Base-by-base conservation (phyloP, 2,888 invertebrate species). In the Colletes collaris region DNA sequence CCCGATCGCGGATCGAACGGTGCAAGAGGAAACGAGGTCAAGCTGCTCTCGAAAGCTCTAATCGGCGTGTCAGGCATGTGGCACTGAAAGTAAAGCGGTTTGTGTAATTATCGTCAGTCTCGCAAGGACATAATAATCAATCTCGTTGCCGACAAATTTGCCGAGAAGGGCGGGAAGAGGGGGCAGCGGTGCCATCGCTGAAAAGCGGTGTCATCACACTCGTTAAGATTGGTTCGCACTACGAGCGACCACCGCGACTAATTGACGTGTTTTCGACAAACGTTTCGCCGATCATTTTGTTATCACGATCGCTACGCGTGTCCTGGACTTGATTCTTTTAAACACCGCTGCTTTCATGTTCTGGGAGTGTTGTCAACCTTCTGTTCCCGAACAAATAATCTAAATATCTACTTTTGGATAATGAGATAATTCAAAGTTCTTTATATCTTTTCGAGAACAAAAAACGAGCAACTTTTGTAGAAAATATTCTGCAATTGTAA, bases 41-140 rank as follows among this genome's bases (percentile, higher is more conserved):
- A 83, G 74, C 66, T 64, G 67, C 80, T 82, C 76, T 75, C 67
- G 70, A 84, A 79, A 77, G 79, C 82, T 80, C 79, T 68, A 84
- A 86, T 82, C 84, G 75, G 55, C 63, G 67, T 73, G 83, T 77
- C 83, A 81, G 78, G 79, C 65, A 82, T 55, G 63, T 58, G 84
- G 71, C 71, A 73, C 81, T 77, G 63, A 82, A 83, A 83, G 75
- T 82, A 76, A 84, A 81, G 71, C 82, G 64, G 70, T 78, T 84
- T 76, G 79, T 76, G 79, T 86, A 87, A 87, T 88, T 88, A 88
- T 82, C 75, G 73, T 80, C 56, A 77, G 79, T 79, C 74, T 83
- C 70, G 77, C 78, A 77, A 86, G 83, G 84, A 81, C 80, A 76
- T 83, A 84, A 72, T 79, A 84, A 81, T 87, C 82, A 70, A 72